Evolutionary conservation across 2,797 vertebrate genomes (phyloP).

Genomic region (Dromococcyx pavoninus): DNA sequence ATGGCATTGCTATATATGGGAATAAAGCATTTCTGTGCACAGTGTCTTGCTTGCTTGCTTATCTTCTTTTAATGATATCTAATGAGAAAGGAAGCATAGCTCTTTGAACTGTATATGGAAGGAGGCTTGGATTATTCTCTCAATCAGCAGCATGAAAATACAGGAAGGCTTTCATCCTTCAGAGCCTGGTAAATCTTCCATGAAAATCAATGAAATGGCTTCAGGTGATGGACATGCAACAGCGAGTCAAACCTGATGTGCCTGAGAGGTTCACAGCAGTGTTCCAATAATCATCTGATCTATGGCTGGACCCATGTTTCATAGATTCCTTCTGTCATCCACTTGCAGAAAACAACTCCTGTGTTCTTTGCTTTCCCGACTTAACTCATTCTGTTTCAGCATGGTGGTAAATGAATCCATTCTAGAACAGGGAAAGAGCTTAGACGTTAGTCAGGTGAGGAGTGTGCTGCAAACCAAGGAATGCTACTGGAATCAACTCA

Average conservation of each 20-base stretch:
- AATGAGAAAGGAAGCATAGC: too few relatives aligned
- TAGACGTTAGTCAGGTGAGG: background rate
- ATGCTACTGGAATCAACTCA: background rate
- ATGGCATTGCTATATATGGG: too few relatives aligned
- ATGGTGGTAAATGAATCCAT: background rate
- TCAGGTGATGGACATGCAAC: background rate
- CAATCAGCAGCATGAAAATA: too few relatives aligned
- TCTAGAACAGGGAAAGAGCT: background rate
- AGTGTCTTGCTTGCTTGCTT: too few relatives aligned
- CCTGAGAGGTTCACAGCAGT: background rate
- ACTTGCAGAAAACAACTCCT: background rate
- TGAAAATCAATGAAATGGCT: background rate
- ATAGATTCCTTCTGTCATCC: background rate
- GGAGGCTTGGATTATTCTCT: too few relatives aligned
- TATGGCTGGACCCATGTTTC: background rate
- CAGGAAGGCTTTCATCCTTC: too few relatives aligned
- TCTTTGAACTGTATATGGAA: too few relatives aligned
- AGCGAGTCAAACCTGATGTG: background rate
- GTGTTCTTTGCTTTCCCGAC: background rate
- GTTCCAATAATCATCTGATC: background rate
- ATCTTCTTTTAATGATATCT: too few relatives aligned
- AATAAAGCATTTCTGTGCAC: too few relatives aligned
- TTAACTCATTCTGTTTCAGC: background rate
- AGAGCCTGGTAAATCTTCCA: too few relatives aligned
- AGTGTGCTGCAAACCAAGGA: background rate